These are phyloP conservation scores for Polydrusus pterygomalis DNA, from an alignment of 2,888 invertebrate species.

Conservation along the genomic window DNA sequence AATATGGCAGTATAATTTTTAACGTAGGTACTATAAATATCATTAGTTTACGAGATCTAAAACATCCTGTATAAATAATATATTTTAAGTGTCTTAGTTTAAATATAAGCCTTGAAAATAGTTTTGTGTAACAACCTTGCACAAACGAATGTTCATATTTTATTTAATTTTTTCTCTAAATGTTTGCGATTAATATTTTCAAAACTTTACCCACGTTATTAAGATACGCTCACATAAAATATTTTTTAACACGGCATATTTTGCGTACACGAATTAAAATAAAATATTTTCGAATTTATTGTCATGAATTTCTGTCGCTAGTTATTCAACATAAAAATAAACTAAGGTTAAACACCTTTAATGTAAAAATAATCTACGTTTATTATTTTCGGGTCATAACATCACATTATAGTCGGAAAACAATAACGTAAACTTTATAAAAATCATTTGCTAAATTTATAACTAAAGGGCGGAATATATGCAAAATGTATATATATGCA, in stretches of 20 bases:
- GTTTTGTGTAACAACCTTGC: slow-evolving; percentile 23
- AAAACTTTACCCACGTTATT: neutral
- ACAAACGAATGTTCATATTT: slow-evolving; percentile 12
- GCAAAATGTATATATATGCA: too few relatives aligned
- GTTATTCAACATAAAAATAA: slow-evolving; percentile 32
- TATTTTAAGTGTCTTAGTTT: slow-evolving; percentile 17
- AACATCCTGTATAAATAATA: slow-evolving; percentile 13
- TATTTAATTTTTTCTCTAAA: slow-evolving; percentile 15
- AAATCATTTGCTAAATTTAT: neutral
- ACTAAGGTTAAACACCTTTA: slow-evolving; percentile 35
- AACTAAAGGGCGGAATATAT: too few relatives aligned
- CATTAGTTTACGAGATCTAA: neutral
- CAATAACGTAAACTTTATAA: neutral
- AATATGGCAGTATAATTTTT: too few relatives aligned
- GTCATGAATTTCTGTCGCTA: slow-evolving; percentile 18
- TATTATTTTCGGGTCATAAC: slow-evolving; percentile 23
- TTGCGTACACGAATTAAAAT: slow-evolving; percentile 13
- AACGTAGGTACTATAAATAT: too few relatives aligned
- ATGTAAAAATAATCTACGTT: slow-evolving; percentile 29
- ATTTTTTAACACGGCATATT: neutral
- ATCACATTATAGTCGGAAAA: neutral
- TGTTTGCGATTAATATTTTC: slow-evolving; percentile 16
- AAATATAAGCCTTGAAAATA: slow-evolving; percentile 13
- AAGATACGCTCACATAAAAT: neutral
- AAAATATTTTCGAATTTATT: slow-evolving; percentile 23